Evolutionary conservation across 2,797 vertebrate species (phyloP).

Genomic region (Sebastiscus albofasciatus): DNA sequence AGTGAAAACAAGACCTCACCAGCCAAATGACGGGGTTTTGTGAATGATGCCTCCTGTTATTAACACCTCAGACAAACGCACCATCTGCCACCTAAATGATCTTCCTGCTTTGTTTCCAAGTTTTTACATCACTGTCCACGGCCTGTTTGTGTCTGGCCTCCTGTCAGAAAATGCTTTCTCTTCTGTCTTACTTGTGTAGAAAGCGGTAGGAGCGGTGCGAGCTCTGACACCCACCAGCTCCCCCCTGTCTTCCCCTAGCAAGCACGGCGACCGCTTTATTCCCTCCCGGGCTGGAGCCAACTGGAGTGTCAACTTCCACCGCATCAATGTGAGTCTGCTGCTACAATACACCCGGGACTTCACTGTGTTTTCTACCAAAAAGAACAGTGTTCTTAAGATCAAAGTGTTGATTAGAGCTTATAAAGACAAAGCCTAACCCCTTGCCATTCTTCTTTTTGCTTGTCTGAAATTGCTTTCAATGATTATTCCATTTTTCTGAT

Average conservation of each 20-base stretch:
- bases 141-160: conserved; percentile 40
- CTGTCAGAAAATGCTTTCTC: conserved; percentile 40
- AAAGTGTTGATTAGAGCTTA: conserved; percentile 8
- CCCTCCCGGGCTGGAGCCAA: conserved; percentile 97
- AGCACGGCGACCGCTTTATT: conserved; percentile 97
- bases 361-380: conserved; percentile 31
- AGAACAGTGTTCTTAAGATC: conserved; percentile 33
- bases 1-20: conserved; percentile 53
- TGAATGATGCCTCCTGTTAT: conserved; percentile 60
- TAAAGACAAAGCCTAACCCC: not conserved
- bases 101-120: conserved; percentile 35
- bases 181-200: conserved; percentile 62
- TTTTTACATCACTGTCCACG: conserved; percentile 48
- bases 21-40: conserved; percentile 59
- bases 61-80: conserved; percentile 61
- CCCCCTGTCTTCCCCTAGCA: conserved; percentile 96
- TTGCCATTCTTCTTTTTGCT: not conserved
- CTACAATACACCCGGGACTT: conserved; percentile 6
- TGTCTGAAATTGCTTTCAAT: not conserved
- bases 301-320: conserved; percentile 99
- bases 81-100: conserved; percentile 64
- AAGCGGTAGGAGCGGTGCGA: conserved; percentile 90
- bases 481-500: conserved; percentile 10
- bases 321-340: conserved; percentile 91
- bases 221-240: conserved; percentile 95